Evolutionary conservation across 2,113 vertebrate genomes (phyloP).

Genomic region (Pungitius pungitius): DNA sequence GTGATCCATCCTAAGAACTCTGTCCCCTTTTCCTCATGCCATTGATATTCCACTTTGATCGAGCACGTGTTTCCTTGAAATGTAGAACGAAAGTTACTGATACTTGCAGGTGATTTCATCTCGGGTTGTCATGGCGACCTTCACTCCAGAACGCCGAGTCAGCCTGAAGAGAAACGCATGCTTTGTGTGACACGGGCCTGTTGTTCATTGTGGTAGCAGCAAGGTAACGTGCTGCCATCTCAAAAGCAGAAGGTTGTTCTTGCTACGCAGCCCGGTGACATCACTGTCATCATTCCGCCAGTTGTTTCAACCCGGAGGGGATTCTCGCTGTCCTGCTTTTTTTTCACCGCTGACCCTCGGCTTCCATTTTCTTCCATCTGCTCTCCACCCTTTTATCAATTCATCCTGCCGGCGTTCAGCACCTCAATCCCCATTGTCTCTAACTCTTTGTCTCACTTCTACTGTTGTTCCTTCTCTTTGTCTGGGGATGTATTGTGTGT

Average conservation of each 20-base stretch:
- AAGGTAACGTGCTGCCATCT: too few relatives aligned
- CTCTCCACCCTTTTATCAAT: conserved; percentile 26
- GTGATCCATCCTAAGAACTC: neutral
- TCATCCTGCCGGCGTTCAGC: neutral
- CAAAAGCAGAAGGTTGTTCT: neutral
- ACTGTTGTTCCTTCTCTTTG: conserved; percentile 9
- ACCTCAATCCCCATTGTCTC: neutral
- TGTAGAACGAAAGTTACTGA: neutral
- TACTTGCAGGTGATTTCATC: conserved; percentile 24
- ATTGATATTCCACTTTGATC: neutral
- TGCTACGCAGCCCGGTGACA: neutral
- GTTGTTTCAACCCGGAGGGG: neutral
- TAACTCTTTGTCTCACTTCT: conserved; percentile 27
- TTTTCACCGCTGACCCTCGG: neutral
- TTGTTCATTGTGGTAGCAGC: neutral
- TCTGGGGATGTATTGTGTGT: neutral
- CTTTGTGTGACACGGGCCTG: neutral
- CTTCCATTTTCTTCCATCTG: neutral
- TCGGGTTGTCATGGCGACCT: neutral
- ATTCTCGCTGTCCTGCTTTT: neutral
- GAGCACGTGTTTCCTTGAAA: neutral
- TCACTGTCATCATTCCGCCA: neutral
- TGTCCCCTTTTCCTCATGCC: neutral
- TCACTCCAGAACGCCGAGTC: conserved; percentile 19
- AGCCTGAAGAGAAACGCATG: neutral